Base-by-base conservation (phyloP, 2,797 vertebrate species). In the Hyperoplus immaculatus region DNA sequence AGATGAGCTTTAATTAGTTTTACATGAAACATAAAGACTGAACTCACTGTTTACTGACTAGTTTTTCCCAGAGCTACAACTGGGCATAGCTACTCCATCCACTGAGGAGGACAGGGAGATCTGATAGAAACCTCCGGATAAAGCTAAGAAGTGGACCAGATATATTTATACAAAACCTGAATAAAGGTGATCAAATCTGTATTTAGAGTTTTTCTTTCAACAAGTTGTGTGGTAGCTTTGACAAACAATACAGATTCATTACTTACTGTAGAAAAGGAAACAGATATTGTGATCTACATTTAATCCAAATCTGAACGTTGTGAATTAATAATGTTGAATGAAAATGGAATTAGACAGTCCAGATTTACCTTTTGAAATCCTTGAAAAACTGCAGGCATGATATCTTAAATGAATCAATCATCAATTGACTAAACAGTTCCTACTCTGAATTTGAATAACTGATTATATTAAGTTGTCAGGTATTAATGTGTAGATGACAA, bases 401-500 rank as follows among this genome's bases (percentile, higher is more conserved):
- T 54, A 18, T 77, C 71, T 73, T 10, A 59, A 81, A 68, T 53
- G 29, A 29, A 29, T 29, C 29, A 29, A 29, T 29, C 21, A 49
- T 63, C 39, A 75, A 46, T 16, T 4, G 38, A 3, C 70, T 51
- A 13, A 82, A 70, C 70, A 39, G 42, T 59, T 77, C 2, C 42
- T 43, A 42, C 36, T 55, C 21, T 57, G 45, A 70, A 64, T 68
- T 15, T 41, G 8, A 67, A 74, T 64, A 47, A 68, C 61, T 38
- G 49, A 69, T 70, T 1, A 13, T 73, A 58, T 53, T 72, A 8
- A 53, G 88, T 88, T 82, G 84, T 88, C 84, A 84, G 80, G 56
- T 81, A 90, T 86, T 85, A 79, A 91, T 90, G 67, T 84, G 75
- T 86, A 69, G 79, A 92, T 88, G 91, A 87, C 75, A 89, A 88